Evolutionary conservation across 35 echinoderm and acorn worm genomes (phyloP).

Genomic region (Ptychodera flava): DNA sequence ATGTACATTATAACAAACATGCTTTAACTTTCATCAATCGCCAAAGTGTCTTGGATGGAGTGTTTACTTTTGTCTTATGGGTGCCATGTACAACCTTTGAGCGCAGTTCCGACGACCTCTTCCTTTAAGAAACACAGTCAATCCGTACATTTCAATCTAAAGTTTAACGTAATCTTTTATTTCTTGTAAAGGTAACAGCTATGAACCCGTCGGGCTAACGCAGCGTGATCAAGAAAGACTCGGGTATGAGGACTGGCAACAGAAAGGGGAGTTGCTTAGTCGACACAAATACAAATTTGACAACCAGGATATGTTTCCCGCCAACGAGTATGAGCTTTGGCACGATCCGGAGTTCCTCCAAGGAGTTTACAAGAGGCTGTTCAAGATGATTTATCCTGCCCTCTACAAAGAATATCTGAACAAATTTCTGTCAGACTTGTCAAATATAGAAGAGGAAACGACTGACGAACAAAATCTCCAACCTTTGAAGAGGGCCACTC

Average conservation of each 20-base stretch:
- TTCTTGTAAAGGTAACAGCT: too few relatives aligned
- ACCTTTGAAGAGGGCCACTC: neutral
- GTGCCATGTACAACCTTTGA: too few relatives aligned
- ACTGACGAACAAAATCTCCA: neutral
- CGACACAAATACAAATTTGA: constrained; percentile 1
- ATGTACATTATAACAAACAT: too few relatives aligned
- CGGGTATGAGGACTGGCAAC: neutral
- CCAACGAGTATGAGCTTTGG: neutral
- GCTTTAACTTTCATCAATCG: too few relatives aligned
- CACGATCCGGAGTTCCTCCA: neutral
- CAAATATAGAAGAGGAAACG: neutral
- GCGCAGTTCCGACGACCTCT: too few relatives aligned
- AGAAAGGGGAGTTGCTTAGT: neutral
- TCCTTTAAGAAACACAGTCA: too few relatives aligned
- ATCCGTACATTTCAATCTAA: too few relatives aligned
- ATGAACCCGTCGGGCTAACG: neutral
- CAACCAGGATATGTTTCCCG: neutral
- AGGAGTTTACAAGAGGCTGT: neutral
- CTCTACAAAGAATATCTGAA: neutral
- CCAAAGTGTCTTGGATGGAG: too few relatives aligned
- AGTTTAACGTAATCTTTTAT: too few relatives aligned
- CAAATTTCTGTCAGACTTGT: neutral
- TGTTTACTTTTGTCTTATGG: too few relatives aligned
- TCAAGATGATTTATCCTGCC: neutral
- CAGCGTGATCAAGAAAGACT: neutral